Evolutionary conservation across 2,888 invertebrate species (phyloP).

Genomic region (Pocota personata): DNA sequence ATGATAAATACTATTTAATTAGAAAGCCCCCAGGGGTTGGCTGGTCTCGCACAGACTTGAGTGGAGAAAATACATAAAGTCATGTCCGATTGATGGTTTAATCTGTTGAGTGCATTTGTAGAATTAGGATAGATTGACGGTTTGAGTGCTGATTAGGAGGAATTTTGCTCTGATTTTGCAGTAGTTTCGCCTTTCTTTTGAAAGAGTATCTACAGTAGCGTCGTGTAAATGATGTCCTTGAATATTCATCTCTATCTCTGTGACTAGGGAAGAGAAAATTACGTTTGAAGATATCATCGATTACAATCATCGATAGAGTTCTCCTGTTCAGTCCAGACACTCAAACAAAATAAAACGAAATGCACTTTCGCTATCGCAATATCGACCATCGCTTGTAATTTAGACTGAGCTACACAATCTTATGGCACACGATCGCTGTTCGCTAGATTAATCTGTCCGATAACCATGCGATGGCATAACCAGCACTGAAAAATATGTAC

Average conservation of each 20-base stretch:
- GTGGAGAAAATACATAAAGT: conserved; percentile 28
- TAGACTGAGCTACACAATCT: conserved; percentile 20
- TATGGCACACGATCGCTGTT: conserved; percentile 45
- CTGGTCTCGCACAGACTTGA: neutral
- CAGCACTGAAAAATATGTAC: neutral
- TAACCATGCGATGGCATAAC: conserved; percentile 47
- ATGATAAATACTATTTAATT: conserved; percentile 46
- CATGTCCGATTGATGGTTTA: neutral
- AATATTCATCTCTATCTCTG: no score
- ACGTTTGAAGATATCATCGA: neutral
- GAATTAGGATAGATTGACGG: neutral
- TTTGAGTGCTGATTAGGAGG: neutral
- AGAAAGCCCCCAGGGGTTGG: conserved; percentile 15
- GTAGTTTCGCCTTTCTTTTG: neutral
- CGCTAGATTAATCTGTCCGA: conserved; percentile 35
- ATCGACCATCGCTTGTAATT: conserved; percentile 40
- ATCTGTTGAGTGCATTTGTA: neutral
- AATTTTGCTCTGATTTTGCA: conserved; percentile 8
- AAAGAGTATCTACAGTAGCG: neutral
- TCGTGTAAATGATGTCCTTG: no score
- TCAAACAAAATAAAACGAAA: conserved; percentile 8
- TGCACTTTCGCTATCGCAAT: conserved; percentile 47
- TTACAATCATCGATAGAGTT: neutral
- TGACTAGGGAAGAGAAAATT: no score
- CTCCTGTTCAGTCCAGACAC: neutral